Evolutionary conservation across 2,797 vertebrate species (phyloP), one percentile per base, ranked within the genome.

Genomic region (Sciurus vulgaris): DNA sequence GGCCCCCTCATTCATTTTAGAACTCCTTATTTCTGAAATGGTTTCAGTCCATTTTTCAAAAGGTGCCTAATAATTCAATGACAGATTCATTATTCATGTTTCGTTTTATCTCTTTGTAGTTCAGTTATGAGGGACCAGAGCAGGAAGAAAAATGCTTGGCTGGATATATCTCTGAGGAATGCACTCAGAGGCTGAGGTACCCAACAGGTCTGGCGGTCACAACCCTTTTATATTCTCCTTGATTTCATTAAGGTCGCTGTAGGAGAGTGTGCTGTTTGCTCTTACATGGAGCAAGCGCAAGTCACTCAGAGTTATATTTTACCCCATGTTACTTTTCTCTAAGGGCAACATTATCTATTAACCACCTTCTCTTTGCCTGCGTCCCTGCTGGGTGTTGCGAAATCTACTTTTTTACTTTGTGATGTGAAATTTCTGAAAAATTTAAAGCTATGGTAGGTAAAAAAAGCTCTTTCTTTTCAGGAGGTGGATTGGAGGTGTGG

Each of bases 291-390:
- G 10, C 22, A n/a, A 63, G 11, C 81, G 54, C 49, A 72, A 70
- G 77, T 73, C 73, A 61, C 17, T 26, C 44, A 30, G 82, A 91
- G 69, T 96, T 96, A 63, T 33, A 47, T 30, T 78, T 95, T 92
- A 78, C 3, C 51, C 77, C 35, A 5, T 17, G 51, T 56, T 85
- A 35, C 47, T 93, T 93, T 93, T 84, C 83, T 94, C 67, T 63
- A 41, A 84, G 30, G 85, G 78, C 15, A 49, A 63, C 7, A 5
- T 85, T 95, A 91, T 38, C 67, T 85, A 49, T 94, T 92, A 96
- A 93, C 86, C 56, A 69, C 67, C 28, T 63, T 89, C 73, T 30
- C 81, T 89, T 70, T 47, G 35, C 78, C 69, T 0, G 0, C 15
- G 35, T 93, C 61, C 65, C 47, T 28, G 30, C 44, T 61, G 67